Conservation (phyloP, 2,797 vertebrate genomes). For the Vipera ursinii region DNA sequence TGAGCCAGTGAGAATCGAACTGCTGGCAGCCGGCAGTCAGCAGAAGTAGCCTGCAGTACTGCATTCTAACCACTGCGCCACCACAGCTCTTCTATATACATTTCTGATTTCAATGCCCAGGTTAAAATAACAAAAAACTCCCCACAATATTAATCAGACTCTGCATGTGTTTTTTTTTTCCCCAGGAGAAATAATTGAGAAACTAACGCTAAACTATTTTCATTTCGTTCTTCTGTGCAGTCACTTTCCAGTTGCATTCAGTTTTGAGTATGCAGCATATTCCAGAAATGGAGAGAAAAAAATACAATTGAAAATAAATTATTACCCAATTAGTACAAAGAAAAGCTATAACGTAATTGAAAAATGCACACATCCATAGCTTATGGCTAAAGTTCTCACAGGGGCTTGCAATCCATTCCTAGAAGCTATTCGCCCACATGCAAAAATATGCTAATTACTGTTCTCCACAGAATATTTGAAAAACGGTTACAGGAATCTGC, state of each 20-base stretch:
- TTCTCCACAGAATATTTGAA: constrained; percentile 52
- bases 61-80: no score
- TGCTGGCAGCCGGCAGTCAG: no score
- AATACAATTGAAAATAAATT: background rate
- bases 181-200: background rate
- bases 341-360: constrained; percentile 3
- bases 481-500: constrained; percentile 56
- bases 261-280: constrained; percentile 1
- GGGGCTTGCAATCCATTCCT: constrained; percentile 9
- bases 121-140: background rate
- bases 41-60: no score
- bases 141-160: background rate
- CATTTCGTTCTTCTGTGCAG: background rate
- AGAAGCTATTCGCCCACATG: constrained; percentile 50
- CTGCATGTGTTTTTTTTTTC: background rate
- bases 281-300: background rate
- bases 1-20: no score
- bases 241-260: background rate
- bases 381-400: background rate
- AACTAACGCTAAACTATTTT: background rate
- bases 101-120: background rate
- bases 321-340: constrained; percentile 17
- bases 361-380: constrained; percentile 25
- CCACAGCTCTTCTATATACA: background rate
- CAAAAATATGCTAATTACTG: constrained; percentile 62